Evolutionary conservation across 2,797 vertebrate genomes (phyloP).

Genomic region (Hirundo rustica): DNA sequence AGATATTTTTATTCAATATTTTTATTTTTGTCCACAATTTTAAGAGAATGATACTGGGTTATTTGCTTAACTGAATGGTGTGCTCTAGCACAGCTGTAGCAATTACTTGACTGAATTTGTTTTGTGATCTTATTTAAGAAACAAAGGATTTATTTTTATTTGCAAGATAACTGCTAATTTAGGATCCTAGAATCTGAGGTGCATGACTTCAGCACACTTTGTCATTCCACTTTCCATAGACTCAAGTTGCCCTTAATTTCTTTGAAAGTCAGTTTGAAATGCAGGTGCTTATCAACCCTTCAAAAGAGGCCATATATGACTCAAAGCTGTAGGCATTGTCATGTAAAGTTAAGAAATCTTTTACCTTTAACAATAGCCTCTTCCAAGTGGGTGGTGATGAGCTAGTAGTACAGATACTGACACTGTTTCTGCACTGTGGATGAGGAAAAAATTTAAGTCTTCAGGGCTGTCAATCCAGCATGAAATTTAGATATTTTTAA

Average conservation of each 20-base stretch:
- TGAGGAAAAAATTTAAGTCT: background rate
- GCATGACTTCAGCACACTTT: background rate
- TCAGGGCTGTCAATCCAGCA: background rate
- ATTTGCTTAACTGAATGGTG: background rate
- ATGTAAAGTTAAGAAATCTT: background rate
- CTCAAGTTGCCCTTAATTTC: background rate
- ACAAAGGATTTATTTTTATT: background rate
- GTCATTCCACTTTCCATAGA: background rate
- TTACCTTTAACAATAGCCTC: slow-evolving; percentile 28
- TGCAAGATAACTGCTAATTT: background rate
- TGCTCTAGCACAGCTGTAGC: background rate
- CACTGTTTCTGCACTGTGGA: background rate
- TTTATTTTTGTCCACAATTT: background rate
- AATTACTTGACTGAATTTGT: background rate
- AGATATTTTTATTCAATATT: background rate
- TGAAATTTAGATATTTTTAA: slow-evolving; percentile 49
- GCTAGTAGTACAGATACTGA: background rate
- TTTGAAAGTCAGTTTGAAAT: background rate
- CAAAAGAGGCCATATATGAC: background rate
- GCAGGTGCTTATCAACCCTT: background rate
- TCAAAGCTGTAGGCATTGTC: background rate
- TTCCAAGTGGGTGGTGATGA: slow-evolving; percentile 1
- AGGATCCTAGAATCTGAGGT: background rate
- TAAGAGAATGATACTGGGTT: background rate
- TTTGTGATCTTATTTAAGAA: background rate